phyloP scores from a whole-genome alignment of 2,113 vertebrate genomes.

The Hippolais icterina region DNA sequence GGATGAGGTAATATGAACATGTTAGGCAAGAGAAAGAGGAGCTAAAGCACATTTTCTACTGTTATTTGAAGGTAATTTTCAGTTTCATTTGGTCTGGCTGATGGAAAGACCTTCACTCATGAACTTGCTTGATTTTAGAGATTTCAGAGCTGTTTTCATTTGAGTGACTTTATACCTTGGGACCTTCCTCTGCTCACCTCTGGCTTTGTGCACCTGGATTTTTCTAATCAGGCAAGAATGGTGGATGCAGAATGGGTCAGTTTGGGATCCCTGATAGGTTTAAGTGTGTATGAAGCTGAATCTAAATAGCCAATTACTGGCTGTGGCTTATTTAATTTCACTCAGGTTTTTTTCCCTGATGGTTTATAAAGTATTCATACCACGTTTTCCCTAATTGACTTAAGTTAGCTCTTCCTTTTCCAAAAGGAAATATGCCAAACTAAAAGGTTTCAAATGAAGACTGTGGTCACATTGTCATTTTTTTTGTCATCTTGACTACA shows the following conservation, averaged over 20 bases:
- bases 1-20: not conserved
- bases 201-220: not conserved
- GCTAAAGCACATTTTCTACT: not conserved
- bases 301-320: conserved; percentile 9
- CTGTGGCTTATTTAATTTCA: conserved; percentile 9
- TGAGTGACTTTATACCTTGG: not conserved
- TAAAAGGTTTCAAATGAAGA: not conserved
- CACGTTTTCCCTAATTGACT: not conserved
- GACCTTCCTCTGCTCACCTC: not conserved
- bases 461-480: not conserved
- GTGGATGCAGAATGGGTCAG: not conserved
- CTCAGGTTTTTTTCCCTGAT: not conserved
- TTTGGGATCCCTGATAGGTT: not conserved
- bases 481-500: not conserved
- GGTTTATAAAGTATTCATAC: not conserved
- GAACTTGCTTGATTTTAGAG: not conserved
- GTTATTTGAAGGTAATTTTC: not conserved
- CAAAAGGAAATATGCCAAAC: not conserved
- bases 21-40: not conserved
- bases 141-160: not conserved
- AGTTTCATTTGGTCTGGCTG: not conserved
- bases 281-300: not conserved
- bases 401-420: not conserved
- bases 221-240: not conserved
- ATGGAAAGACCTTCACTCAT: not conserved